Percentiles rank a stretch among this genome's conserved stretches.
These are phyloP conservation scores for Ophthalmolycus amberensis DNA, from an alignment of 2,113 vertebrate species.

Conservation along the genomic window DNA sequence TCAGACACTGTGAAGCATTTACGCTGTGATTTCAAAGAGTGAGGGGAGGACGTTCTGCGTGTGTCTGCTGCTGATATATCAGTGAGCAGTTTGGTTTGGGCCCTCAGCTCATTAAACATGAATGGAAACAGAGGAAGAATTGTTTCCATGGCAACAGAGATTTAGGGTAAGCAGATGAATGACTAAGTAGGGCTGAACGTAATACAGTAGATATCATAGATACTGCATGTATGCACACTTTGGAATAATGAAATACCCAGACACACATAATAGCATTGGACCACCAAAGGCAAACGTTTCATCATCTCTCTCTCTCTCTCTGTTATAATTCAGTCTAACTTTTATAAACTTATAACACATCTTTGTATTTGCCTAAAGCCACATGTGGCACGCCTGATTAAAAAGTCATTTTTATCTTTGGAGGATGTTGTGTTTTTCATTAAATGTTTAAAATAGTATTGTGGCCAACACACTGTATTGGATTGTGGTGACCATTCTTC, in stretches of 20 bases:
- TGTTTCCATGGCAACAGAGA: slow-evolving; percentile 62
- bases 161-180: slow-evolving; percentile 47
- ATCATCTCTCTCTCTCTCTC: not conserved
- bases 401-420: not conserved
- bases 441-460: too few species aligned
- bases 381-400: not conserved
- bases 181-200: slow-evolving; percentile 24
- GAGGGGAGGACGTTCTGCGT: slow-evolving; percentile 5
- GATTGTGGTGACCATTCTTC: not conserved
- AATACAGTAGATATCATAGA: slow-evolving; percentile 4
- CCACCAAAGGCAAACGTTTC: not conserved
- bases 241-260: slow-evolving; percentile 20
- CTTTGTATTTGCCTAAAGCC: not conserved
- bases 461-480: not conserved
- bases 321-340: not conserved
- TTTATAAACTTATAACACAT: not conserved
- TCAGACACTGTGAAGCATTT: slow-evolving; percentile 30
- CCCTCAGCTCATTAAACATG: slow-evolving; percentile 55
- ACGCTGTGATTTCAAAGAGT: slow-evolving; percentile 27
- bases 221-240: not conserved
- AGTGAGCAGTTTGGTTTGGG: slow-evolving; percentile 44
- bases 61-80: slow-evolving; percentile 32
- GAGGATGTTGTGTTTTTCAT: not conserved
- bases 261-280: not conserved
- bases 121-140: slow-evolving; percentile 41